Conservation (phyloP, 2,797 vertebrate species). For the Mallotus villosus region DNA sequence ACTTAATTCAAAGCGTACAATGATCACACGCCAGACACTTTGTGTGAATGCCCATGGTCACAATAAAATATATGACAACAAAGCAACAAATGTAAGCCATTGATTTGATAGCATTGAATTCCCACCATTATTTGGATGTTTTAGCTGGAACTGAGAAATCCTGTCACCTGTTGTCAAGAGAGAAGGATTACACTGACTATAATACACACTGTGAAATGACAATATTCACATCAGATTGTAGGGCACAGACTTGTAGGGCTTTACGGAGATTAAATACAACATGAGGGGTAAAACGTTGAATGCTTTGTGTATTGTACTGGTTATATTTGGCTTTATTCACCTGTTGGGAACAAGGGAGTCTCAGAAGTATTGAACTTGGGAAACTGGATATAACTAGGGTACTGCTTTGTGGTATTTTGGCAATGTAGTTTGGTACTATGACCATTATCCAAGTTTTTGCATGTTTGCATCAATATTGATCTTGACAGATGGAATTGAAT, state of each 20-base stretch:
- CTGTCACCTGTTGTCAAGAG: constrained; percentile 35
- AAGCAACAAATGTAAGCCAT: constrained; percentile 7
- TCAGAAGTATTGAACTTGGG: neutral
- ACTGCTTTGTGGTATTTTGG: neutral
- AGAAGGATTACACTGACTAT: constrained; percentile 46
- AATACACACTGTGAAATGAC: constrained; percentile 38
- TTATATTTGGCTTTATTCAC: constrained; percentile 22
- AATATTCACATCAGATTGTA: constrained; percentile 41
- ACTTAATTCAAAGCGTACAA: constrained; percentile 25
- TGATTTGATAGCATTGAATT: constrained; percentile 20
- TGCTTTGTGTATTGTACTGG: constrained; percentile 26
- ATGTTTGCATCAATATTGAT: neutral
- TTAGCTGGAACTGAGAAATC: constrained; percentile 21
- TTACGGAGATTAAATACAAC: constrained; percentile 36
- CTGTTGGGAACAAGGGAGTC: constrained; percentile 12
- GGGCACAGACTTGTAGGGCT: constrained; percentile 32
- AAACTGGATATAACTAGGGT: too few relatives aligned
- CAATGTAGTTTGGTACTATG: neutral
- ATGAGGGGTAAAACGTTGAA: constrained; percentile 35
- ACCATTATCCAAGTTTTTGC: neutral
- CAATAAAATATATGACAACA: neutral
- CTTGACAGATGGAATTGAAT: neutral
- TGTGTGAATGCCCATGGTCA: neutral
- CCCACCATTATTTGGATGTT: constrained; percentile 17
- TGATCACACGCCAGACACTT: constrained; percentile 8